Evolutionary conservation across 2,113 vertebrate species (phyloP), one percentile per base, ranked within the genome.

Genomic region (Psilopogon haemacephalus): DNA sequence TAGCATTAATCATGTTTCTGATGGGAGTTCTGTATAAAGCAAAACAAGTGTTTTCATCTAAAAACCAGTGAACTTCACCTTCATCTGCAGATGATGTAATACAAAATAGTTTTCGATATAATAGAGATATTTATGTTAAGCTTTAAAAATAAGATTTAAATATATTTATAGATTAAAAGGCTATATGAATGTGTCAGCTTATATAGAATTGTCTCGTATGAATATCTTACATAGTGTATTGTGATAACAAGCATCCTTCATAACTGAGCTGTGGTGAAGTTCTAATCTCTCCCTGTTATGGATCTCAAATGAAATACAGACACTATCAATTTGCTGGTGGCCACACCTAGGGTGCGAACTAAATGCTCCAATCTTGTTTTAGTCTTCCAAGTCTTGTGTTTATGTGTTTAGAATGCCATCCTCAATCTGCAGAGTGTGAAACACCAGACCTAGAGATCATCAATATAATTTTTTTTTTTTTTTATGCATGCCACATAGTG

Each of bases 401-500:
- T n/a, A 30, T 62, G 26, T 62, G 38, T n/a, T 82, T 52, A 68
- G 38, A 67, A 8, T 71, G 15, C 12, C 9, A 33, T 70, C 69
- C 33, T 68, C 23, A 56, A 1, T 27, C 32, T 56, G 37, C 30
- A 54, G 16, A 46, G 6, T 38, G 16, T 76, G 54, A 67, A 93
- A 78, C 23, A 65, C 8, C 32, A 84, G 33, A 11, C 54, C 7
- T n/a, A 65, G 4, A 0, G 1, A 54, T 15, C 20, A 40, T 13
- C 5, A 79, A 65, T 62, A 69, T 21, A n/a, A 9, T 46, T 84
- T 48, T 20, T 46, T 48, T 20, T 46, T 19, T 46, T 46, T 48
- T 15, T 0, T 12, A 62, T 24, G 8, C 55, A 84, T 35, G 4
- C 3, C 14, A 44, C 3, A 0, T 42, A 72, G 4, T 65, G 37